Conservation (phyloP, 2,113 vertebrate genomes). For the Polyodon spathula region DNA sequence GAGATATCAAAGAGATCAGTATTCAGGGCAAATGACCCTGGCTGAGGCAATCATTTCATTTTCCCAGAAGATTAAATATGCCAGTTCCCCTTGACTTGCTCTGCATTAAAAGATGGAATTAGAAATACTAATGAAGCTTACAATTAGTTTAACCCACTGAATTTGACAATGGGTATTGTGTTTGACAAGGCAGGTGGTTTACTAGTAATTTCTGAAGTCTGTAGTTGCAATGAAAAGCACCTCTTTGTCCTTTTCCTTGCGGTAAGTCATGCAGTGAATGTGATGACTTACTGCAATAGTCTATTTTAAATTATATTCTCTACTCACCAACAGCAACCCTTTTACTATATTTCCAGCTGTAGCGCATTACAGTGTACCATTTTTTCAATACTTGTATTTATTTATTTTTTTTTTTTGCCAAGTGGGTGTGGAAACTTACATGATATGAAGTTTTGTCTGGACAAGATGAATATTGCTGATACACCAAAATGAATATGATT, state of each 20-base stretch:
- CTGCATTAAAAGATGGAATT: constrained; percentile 17
- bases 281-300: background rate
- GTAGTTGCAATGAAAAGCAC: background rate
- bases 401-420: background rate
- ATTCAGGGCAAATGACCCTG: constrained; percentile 5
- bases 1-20: constrained; percentile 11
- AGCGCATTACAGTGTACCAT: background rate
- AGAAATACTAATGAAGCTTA: constrained; percentile 20
- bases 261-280: constrained; percentile 4
- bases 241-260: background rate
- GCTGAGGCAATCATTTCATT: constrained; percentile 2
- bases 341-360: background rate
- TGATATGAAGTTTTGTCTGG: background rate
- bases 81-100: constrained; percentile 10
- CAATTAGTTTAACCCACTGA: constrained; percentile 13
- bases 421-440: background rate
- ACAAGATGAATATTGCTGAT: background rate
- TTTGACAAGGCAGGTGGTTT: background rate
- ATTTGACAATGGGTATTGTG: constrained; percentile 3
- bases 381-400: background rate
- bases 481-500: background rate
- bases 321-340: background rate
- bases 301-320: background rate
- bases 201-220: constrained; percentile 6
- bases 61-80: constrained; percentile 16